A percentile compares a stretch with the other conserved stretches of the same genome.
These are phyloP conservation scores for Enteromius fasciolatus DNA, from an alignment of 2,797 vertebrate genomes.

Conservation along the genomic window DNA sequence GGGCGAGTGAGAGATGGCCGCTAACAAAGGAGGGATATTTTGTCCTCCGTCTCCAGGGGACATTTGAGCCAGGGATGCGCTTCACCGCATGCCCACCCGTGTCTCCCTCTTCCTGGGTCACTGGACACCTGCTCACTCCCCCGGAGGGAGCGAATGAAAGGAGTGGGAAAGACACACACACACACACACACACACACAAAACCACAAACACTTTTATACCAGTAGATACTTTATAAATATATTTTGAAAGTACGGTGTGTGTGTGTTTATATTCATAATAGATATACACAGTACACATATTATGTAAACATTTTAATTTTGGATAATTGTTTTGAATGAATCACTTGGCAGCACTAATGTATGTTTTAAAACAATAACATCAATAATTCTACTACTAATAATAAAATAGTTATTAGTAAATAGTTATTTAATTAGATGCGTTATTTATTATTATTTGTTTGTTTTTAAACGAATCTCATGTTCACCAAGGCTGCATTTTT, in stretches of 20 bases:
- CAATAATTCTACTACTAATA: not conserved
- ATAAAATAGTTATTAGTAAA: not conserved
- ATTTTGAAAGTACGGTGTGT: too few relatives aligned
- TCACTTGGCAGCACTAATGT: too few relatives aligned
- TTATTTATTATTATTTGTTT: not conserved
- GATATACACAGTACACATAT: too few relatives aligned
- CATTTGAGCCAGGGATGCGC: constrained; percentile 54
- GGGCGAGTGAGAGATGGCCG: constrained; percentile 17
- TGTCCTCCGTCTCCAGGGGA: constrained; percentile 30
- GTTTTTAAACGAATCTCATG: not conserved
- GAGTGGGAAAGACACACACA: constrained; percentile 9
- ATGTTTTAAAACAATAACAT: not conserved
- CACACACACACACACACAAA: constrained; percentile 4
- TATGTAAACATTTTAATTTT: too few relatives aligned
- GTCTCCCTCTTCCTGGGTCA: constrained; percentile 41
- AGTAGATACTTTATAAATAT: not conserved
- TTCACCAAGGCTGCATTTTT: not conserved
- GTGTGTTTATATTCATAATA: too few relatives aligned
- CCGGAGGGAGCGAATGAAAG: constrained; percentile 36
- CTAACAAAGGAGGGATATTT: constrained; percentile 43
- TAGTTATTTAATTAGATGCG: not conserved
- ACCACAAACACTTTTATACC: not conserved
- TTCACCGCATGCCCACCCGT: constrained; percentile 44
- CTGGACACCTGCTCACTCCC: constrained; percentile 44
- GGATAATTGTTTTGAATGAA: too few relatives aligned